Percentiles rank a stretch among this genome's conserved stretches.
Conservation (phyloP, 2,888 invertebrate genomes). For the Dione vanillae region DNA sequence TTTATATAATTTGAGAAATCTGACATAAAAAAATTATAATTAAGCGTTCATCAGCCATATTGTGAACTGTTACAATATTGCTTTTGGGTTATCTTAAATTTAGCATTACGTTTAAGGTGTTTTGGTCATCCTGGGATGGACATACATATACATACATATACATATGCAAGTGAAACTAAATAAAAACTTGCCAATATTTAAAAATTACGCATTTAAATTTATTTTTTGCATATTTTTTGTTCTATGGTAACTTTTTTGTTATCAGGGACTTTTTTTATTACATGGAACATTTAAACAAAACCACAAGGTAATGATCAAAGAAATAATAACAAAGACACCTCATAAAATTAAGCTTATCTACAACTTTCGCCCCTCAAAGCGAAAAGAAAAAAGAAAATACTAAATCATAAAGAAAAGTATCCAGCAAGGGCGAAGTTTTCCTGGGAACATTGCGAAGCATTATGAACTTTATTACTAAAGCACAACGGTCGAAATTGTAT, state of each 20-base stretch:
- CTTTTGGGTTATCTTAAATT: neutral
- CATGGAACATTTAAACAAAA: neutral
- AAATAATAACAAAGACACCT: conserved; percentile 28
- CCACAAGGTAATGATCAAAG: neutral
- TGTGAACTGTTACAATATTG: neutral
- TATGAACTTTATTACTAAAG: conserved; percentile 15
- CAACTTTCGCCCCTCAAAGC: conserved; percentile 33
- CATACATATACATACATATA: no score
- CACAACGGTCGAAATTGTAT: conserved; percentile 23
- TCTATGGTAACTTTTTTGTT: neutral
- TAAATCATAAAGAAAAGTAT: conserved; percentile 40
- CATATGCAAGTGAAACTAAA: no score
- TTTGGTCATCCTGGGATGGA: no score
- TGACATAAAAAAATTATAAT: neutral
- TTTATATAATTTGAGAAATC: no score
- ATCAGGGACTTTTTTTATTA: neutral
- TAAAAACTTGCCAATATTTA: no score
- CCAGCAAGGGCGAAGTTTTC: conserved; percentile 25
- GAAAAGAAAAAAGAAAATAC: conserved; percentile 31
- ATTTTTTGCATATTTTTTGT: no score
- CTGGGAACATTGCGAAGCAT: conserved; percentile 8
- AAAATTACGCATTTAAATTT: no score
- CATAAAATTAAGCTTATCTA: conserved; percentile 31
- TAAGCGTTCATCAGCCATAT: neutral
- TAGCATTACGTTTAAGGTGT: no score